Evolutionary conservation across 2,797 vertebrate species (phyloP).

Genomic region (Synanceia verrucosa): DNA sequence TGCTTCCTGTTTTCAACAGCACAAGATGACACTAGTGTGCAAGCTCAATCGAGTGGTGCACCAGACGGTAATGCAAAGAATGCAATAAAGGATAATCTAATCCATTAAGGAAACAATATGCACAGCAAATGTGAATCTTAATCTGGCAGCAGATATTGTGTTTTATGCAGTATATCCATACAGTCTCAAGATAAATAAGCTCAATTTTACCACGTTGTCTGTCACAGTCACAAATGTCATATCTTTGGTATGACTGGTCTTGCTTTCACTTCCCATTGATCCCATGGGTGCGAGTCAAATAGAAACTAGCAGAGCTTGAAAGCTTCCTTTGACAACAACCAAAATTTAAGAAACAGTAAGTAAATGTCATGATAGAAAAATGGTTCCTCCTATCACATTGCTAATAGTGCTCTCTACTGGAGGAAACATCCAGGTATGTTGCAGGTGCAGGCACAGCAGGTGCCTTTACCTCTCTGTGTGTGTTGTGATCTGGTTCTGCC

Average conservation of each 20-base stretch:
- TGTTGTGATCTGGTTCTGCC: not conserved
- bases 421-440: not conserved
- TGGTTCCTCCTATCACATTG: not conserved
- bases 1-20: slow-evolving; percentile 51
- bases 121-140: not conserved
- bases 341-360: not conserved
- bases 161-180: not conserved
- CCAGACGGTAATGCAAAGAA: too few relatives aligned
- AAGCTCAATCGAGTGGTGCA: not conserved
- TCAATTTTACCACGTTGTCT: not conserved
- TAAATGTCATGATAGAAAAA: not conserved
- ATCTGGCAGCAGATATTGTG: not conserved
- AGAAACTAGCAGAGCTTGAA: not conserved
- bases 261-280: slow-evolving; percentile 34
- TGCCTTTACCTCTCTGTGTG: not conserved
- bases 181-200: not conserved
- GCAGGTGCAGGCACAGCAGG: not conserved
- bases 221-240: not conserved
- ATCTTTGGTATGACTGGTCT: not conserved
- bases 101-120: not conserved
- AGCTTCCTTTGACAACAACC: not conserved
- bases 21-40: slow-evolving; percentile 4
- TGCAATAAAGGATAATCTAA: too few relatives aligned
- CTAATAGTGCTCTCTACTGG: slow-evolving; percentile 16
- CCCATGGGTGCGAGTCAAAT: not conserved